These are phyloP conservation scores for Drosophila greeni DNA, from an alignment of 2,888 invertebrate genomes.

Conservation along the genomic window DNA sequence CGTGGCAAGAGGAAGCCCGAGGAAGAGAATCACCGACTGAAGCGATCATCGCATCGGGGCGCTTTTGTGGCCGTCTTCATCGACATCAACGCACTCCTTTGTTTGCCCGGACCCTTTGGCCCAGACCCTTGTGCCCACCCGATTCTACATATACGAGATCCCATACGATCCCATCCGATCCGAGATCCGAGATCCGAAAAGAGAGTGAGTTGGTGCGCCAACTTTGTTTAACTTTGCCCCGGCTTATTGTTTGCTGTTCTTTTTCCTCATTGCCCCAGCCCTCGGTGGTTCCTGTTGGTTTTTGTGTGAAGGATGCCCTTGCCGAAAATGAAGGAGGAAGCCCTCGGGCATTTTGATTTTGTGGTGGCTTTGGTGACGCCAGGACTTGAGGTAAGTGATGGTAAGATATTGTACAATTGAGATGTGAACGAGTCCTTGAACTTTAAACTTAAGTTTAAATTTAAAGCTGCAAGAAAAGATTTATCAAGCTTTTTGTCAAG, in stretches of 20 bases:
- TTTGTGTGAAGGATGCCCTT: constrained; percentile 50
- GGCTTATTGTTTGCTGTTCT: constrained; percentile 52
- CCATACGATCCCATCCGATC: constrained; percentile 7
- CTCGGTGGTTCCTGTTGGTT: constrained; percentile 42
- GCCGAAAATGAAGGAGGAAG: constrained; percentile 41
- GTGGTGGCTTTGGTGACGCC: constrained; percentile 19
- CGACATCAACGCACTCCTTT: constrained; percentile 72
- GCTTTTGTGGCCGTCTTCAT: constrained; percentile 64
- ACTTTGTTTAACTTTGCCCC: constrained; percentile 65
- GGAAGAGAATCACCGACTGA: constrained; percentile 51
- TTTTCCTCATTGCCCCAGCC: constrained; percentile 23
- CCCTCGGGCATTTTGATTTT: constrained; percentile 30
- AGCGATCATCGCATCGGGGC: constrained; percentile 69
- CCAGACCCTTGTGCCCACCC: constrained; percentile 33
- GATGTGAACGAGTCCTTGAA: not conserved
- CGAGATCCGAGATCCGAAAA: constrained; percentile 21
- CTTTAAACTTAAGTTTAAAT: fast-evolving
- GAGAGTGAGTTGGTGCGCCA: constrained; percentile 51
- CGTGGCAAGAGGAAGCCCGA: constrained; percentile 18
- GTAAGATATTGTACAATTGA: not conserved
- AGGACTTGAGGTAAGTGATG: not conserved
- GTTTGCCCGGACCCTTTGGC: constrained; percentile 59
- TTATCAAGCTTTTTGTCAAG: not conserved
- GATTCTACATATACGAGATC: no score
- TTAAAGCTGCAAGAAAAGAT: not conserved